Conservation (phyloP, 2,888 invertebrate species). For the Macroteleia sp. region DNA sequence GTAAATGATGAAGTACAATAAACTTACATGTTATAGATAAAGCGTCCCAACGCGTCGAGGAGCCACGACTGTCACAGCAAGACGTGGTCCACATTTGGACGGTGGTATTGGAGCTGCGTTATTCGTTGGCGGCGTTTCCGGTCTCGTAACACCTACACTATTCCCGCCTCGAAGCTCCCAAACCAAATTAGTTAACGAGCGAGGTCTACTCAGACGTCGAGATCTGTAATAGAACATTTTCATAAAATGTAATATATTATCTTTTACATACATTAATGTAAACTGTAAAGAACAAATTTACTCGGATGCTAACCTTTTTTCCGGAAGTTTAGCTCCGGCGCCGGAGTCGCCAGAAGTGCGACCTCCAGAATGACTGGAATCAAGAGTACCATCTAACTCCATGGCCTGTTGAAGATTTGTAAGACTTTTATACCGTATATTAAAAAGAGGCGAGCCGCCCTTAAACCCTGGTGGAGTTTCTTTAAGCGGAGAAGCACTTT, state of each 20-base stretch:
- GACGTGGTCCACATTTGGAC: slow-evolving; percentile 84
- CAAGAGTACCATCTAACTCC: slow-evolving; percentile 91
- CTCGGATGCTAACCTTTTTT: slow-evolving; percentile 87
- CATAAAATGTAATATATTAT: no score
- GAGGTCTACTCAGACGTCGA: slow-evolving; percentile 91
- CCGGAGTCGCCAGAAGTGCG: slow-evolving; percentile 93
- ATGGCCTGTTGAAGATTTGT: slow-evolving; percentile 90
- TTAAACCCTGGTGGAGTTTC: slow-evolving; percentile 89
- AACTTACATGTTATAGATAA: slow-evolving; percentile 85
- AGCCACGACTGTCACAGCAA: slow-evolving; percentile 84
- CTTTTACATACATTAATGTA: no score
- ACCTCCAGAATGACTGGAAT: slow-evolving; percentile 95
- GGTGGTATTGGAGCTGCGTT: slow-evolving; percentile 82
- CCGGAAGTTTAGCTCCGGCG: slow-evolving; percentile 90
- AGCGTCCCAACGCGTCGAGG: slow-evolving; percentile 84
- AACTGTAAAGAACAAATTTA: no score
- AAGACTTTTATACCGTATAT: slow-evolving; percentile 87
- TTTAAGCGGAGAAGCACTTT: slow-evolving; percentile 89
- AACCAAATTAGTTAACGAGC: slow-evolving; percentile 94
- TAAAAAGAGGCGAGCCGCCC: slow-evolving; percentile 90
- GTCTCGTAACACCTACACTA: slow-evolving; percentile 78
- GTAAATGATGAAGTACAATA: no score
- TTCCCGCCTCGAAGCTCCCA: slow-evolving; percentile 87
- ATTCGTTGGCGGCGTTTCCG: slow-evolving; percentile 81
- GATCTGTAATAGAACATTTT: no score